phyloP scores from a whole-genome alignment of 2,113 vertebrate species.

The Oryzias javanicus region DNA sequence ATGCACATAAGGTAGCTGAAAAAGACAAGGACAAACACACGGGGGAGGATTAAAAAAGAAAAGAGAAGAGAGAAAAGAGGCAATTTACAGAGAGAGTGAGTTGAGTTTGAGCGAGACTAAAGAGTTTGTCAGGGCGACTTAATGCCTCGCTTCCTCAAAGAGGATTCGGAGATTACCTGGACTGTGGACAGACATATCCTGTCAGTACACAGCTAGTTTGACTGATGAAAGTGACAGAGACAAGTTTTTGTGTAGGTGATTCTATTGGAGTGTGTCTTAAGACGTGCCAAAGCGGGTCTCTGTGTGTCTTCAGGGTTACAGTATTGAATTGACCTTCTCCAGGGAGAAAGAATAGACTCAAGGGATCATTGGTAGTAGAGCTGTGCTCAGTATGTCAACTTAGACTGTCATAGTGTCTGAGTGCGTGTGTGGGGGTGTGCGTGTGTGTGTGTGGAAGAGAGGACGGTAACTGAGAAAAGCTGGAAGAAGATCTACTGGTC shows the following conservation, averaged over 20 bases:
- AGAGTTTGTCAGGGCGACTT: constrained; percentile 69
- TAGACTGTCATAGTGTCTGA: constrained; percentile 57
- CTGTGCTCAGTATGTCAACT: constrained; percentile 68
- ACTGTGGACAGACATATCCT: constrained; percentile 68
- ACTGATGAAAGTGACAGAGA: constrained; percentile 69
- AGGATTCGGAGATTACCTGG: constrained; percentile 70
- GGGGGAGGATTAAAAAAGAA: constrained; percentile 28
- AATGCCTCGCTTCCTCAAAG: constrained; percentile 72
- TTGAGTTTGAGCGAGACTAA: constrained; percentile 63
- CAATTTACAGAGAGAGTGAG: constrained; percentile 34
- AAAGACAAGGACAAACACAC: constrained; percentile 10
- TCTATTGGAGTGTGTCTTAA: constrained; percentile 31
- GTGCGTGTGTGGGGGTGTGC: constrained; percentile 22
- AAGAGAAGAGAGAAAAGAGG: constrained; percentile 33
- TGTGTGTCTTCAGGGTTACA: constrained; percentile 59
- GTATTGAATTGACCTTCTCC: constrained; percentile 76
- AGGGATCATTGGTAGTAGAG: constrained; percentile 69
- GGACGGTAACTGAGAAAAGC: constrained; percentile 8
- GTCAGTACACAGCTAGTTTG: constrained; percentile 60
- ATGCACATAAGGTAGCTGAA: constrained; percentile 20
- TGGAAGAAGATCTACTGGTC: constrained; percentile 36
- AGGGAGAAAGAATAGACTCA: constrained; percentile 71
- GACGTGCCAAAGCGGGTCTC: constrained; percentile 45
- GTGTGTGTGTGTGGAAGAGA: constrained; percentile 8
- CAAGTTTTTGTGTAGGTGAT: constrained; percentile 48